Conservation (phyloP, 2,797 vertebrate genomes). For the Petrocephalus schoutedeni region DNA sequence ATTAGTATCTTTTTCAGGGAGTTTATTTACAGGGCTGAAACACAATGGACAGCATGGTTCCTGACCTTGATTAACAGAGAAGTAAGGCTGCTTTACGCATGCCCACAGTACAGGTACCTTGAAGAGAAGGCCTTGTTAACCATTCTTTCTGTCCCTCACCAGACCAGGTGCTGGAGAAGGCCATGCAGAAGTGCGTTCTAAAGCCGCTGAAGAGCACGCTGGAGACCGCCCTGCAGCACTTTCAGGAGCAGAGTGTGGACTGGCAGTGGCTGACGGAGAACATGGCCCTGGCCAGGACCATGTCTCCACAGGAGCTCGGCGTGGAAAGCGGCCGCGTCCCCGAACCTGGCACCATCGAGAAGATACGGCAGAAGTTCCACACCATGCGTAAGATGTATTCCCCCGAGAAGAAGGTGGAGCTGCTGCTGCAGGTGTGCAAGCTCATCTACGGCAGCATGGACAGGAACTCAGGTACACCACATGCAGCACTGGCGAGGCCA, state of each 20-base stretch:
- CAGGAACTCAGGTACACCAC: constrained; percentile 66
- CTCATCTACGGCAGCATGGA: constrained; percentile 79
- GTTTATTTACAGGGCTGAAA: background rate
- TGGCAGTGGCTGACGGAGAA: constrained; percentile 82
- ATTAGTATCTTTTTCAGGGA: background rate
- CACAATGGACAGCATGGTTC: background rate
- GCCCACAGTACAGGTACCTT: background rate
- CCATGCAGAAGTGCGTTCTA: constrained; percentile 88
- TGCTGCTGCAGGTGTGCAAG: constrained; percentile 75
- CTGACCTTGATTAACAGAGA: background rate
- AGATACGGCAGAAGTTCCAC: constrained; percentile 80
- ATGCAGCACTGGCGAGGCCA: background rate
- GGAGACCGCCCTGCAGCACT: constrained; percentile 70
- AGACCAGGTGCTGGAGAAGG: constrained; percentile 85
- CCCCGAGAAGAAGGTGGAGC: constrained; percentile 81
- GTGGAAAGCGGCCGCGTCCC: constrained; percentile 68
- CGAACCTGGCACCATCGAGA: constrained; percentile 74
- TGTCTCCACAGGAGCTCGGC: constrained; percentile 78
- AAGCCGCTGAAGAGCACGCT: constrained; percentile 78
- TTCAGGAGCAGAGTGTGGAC: constrained; percentile 68
- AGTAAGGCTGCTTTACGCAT: background rate
- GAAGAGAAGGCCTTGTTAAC: background rate
- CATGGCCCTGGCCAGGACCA: constrained; percentile 70
- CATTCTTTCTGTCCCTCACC: constrained; percentile 27
- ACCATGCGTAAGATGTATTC: constrained; percentile 87